A percentile compares a stretch with the other conserved stretches of the same genome.
Evolutionary conservation across 2,113 vertebrate species (phyloP).

Genomic region (Hepsetus odoe): DNA sequence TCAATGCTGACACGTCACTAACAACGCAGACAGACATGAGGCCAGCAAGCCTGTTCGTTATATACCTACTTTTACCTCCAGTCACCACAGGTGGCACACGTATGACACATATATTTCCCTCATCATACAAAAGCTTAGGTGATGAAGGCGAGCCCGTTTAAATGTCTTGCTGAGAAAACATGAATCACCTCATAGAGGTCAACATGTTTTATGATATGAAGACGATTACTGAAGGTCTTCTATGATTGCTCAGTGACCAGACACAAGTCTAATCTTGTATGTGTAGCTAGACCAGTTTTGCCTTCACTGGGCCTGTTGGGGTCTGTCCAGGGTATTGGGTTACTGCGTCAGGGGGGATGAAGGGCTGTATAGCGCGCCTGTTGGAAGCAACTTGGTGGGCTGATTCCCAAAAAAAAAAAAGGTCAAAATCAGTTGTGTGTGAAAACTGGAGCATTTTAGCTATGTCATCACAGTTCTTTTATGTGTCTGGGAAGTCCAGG

Average conservation of each 20-base stretch:
- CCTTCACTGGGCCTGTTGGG: conserved; percentile 26
- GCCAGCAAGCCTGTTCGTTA: conserved; percentile 20
- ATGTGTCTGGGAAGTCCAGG: conserved; percentile 12
- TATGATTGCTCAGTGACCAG: conserved; percentile 16
- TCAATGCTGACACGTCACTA: conserved; percentile 27
- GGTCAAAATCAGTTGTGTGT: conserved; percentile 57
- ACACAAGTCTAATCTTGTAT: conserved; percentile 38
- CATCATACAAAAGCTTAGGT: conserved; percentile 10
- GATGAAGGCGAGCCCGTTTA: background rate
- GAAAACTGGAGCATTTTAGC: conserved; percentile 68
- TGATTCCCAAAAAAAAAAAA: conserved; percentile 30
- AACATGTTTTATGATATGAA: conserved; percentile 10
- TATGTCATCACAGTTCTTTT: conserved; percentile 40
- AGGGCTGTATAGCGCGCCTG: background rate
- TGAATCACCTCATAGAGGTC: conserved; percentile 22
- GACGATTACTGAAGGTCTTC: conserved; percentile 25
- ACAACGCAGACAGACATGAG: background rate
- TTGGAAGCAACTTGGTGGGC: background rate
- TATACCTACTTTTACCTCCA: conserved; percentile 8
- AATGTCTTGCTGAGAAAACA: conserved; percentile 4
- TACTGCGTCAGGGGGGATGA: conserved; percentile 4
- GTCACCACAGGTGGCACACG: conserved; percentile 10
- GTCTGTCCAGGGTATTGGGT: conserved; percentile 38
- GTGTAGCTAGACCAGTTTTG: background rate
- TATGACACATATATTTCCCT: background rate